Conservation (phyloP, 2,113 vertebrate species). For the Archocentrus centrarchus region DNA sequence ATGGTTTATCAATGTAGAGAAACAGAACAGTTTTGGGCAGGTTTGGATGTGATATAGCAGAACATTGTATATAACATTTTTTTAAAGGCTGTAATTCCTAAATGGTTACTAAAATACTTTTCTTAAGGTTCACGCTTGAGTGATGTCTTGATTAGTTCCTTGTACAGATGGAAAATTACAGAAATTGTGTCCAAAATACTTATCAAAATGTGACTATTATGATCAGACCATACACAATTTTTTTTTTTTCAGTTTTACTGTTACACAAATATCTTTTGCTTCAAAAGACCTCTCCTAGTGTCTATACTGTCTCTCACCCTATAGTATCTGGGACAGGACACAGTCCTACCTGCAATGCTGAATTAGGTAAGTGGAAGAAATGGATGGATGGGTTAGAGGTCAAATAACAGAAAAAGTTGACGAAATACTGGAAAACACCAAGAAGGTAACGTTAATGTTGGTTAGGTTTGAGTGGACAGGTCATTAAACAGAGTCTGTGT, state of each 20-base stretch:
- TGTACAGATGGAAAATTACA: not conserved
- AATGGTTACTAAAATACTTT: not conserved
- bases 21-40: not conserved
- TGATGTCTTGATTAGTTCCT: not conserved
- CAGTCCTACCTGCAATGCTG: too few relatives aligned
- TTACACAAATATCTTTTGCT: too few relatives aligned
- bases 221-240: fast-evolving
- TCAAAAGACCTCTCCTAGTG: not conserved
- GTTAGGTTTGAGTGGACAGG: not conserved
- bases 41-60: not conserved
- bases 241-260: fast-evolving
- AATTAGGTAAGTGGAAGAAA: not conserved
- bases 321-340: not conserved
- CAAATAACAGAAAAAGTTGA: not conserved
- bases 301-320: fast-evolving
- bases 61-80: too few relatives aligned
- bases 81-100: not conserved
- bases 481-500: not conserved
- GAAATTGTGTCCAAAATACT: not conserved
- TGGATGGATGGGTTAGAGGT: not conserved
- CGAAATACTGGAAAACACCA: fast-evolving
- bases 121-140: not conserved
- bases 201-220: not conserved
- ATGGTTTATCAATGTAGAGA: not conserved
- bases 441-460: not conserved